phyloP scores from a whole-genome alignment of 2,797 vertebrate species.

The Tauraco hartlaubi region DNA sequence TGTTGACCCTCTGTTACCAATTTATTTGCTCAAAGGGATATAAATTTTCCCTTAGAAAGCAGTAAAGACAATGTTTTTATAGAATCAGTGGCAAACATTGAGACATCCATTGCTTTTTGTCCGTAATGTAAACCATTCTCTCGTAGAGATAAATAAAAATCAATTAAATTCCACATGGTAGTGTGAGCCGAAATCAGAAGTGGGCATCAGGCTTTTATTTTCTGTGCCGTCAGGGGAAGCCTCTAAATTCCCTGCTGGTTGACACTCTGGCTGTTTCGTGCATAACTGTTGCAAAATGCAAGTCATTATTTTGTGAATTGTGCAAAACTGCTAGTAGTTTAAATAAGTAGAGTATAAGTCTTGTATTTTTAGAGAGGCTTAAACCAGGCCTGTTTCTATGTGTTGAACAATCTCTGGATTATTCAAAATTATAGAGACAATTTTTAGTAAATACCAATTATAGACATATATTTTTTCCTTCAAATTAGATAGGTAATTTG shows the following conservation, averaged over 20 bases:
- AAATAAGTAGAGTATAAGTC: not conserved
- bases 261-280: not conserved
- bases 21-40: not conserved
- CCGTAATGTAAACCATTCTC: constrained; percentile 1
- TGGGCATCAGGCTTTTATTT: not conserved
- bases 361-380: not conserved
- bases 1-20: constrained; percentile 37
- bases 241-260: not conserved
- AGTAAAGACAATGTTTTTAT: constrained; percentile 6
- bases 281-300: not conserved
- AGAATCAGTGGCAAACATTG: not conserved
- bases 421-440: not conserved
- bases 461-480: not conserved
- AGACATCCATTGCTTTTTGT: not conserved
- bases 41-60: constrained; percentile 20
- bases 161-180: not conserved
- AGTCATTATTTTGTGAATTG: not conserved
- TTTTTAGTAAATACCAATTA: not conserved
- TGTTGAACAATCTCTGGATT: not conserved
- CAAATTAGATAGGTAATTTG: not conserved
- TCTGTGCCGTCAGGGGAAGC: not conserved
- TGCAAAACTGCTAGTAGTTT: not conserved
- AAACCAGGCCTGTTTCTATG: not conserved
- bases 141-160: constrained; percentile 2
- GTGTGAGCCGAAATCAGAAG: not conserved